phyloP scores from a whole-genome alignment of 2,113 vertebrate genomes.

The Albula glossodonta region DNA sequence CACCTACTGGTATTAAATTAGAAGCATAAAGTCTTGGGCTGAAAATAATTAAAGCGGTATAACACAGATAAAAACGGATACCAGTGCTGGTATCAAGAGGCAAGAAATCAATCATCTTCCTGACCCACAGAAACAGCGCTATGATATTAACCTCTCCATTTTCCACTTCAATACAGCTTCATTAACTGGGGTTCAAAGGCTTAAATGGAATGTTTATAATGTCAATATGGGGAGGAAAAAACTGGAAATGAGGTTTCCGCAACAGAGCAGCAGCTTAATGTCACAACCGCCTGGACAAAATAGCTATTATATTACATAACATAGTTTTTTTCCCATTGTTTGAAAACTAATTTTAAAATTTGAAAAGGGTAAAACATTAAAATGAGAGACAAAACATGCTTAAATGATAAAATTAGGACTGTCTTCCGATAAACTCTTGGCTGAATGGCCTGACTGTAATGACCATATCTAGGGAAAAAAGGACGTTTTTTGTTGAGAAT shows the following conservation, averaged over 20 bases:
- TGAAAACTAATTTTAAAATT: background rate
- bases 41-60: conserved; percentile 28
- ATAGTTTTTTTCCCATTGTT: no score
- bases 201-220: background rate
- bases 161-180: background rate
- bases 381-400: background rate
- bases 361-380: background rate
- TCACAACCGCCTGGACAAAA: background rate
- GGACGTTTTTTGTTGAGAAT: no score
- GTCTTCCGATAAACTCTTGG: no score
- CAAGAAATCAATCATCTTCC: conserved; percentile 42
- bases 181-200: background rate
- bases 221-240: background rate
- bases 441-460: no score
- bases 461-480: no score
- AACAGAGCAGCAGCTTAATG: background rate
- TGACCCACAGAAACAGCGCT: conserved; percentile 2
- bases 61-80: conserved; percentile 21
- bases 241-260: background rate
- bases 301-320: background rate
- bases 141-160: background rate
- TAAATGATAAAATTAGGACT: background rate
- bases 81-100: background rate
- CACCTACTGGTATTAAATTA: conserved; percentile 30
- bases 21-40: conserved; percentile 38